Base-by-base conservation (phyloP, 1,140 invertebrate genomes). In the Arctopsyche grandis region DNA sequence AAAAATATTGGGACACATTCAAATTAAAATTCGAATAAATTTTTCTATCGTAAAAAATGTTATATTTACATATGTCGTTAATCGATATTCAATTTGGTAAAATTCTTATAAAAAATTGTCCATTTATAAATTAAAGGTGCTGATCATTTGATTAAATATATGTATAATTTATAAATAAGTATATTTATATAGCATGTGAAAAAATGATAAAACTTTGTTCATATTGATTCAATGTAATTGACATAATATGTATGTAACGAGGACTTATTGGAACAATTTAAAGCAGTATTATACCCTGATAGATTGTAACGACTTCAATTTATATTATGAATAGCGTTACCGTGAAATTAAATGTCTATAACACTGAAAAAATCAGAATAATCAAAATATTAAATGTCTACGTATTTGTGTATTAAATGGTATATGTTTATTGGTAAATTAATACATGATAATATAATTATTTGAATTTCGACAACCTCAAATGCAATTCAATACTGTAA, bases 111-210 rank as follows among this genome's bases (percentile, higher is more conserved):
- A 66, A 66, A 26, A 26, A 21, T 60, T 60, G 56, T 60, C 56
- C 56, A 60, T 60, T 60, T 19, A 60, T 19, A 66, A 66, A 26
- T 66, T 66, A 26, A 66, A 29, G 63, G 63, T 66, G 63, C 63
- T 66, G 22, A 66, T 66, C 24, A 66, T 66, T 66, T 66, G 12
- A 14, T 22, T 10, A 29, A 26, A 10, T 66, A 24, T 66, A 66
- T 66, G 26, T 58, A 58, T 16, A 58, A 46, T 46, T 63, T 63
- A 24, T 46, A 52, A 52, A 52, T 52, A 52, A 1, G 10, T 16
- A 52, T 14, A 52, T 29, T 66, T 5, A 66, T 66, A 66, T 26
- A 60, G 0, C 21, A 60, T 60, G 56, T 60, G 56, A 19, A 60
- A 60, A 60, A 19, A 19, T 38, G 29, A 38, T 38, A 21, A 19